Percentiles rank a stretch among this genome's conserved stretches.
These are phyloP conservation scores for Phaethon lepturus DNA, from an alignment of 2,113 vertebrate genomes.

Conservation along the genomic window DNA sequence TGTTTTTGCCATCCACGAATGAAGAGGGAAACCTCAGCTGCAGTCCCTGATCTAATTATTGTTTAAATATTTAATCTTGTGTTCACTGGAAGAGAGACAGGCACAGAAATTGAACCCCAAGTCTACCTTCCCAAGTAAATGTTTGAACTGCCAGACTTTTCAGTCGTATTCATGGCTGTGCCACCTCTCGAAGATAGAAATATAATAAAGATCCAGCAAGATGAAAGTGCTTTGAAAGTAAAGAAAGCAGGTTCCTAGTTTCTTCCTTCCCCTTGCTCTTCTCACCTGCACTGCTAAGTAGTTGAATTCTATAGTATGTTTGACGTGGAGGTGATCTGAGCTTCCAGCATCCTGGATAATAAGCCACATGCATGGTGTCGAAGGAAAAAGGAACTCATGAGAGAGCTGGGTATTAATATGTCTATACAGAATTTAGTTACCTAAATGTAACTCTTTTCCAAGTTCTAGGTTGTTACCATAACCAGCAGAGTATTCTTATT, in stretches of 20 bases:
- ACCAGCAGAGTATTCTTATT: neutral
- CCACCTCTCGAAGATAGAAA: neutral
- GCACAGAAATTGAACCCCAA: neutral
- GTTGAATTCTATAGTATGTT: neutral
- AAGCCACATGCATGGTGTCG: neutral
- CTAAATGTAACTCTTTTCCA: neutral
- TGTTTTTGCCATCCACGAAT: neutral
- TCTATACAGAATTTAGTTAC: neutral
- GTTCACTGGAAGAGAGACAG: neutral
- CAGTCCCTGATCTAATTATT: slow-evolving; percentile 13
- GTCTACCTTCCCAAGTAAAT: neutral
- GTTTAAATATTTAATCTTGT: slow-evolving; percentile 27
- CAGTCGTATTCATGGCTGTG: neutral
- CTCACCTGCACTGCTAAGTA: neutral
- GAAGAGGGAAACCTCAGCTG: neutral
- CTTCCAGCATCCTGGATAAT: neutral
- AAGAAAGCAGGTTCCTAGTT: neutral
- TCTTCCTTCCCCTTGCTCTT: neutral
- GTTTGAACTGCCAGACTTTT: slow-evolving; percentile 2
- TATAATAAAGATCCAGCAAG: neutral
- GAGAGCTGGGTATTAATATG: neutral
- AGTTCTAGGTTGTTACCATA: neutral
- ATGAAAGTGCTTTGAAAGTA: neutral
- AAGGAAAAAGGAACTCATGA: neutral
- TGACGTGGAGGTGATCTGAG: neutral